These are phyloP conservation scores for Cydia fagiglandana DNA, from an alignment of 1,140 invertebrate species.

Conservation along the genomic window DNA sequence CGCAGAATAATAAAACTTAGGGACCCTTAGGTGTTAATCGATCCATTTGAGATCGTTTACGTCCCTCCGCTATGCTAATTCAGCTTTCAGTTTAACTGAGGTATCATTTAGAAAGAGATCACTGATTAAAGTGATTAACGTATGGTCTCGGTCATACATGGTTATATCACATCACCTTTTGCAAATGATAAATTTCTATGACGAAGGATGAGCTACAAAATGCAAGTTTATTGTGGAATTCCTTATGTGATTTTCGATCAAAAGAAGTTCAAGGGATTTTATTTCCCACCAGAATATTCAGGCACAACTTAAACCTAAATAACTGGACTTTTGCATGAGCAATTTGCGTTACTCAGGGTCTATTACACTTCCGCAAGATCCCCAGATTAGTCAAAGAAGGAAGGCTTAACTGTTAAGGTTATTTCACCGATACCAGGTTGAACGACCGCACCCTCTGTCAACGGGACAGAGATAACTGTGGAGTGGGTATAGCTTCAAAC, in stretches of 20 bases:
- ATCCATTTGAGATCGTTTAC: too few species aligned
- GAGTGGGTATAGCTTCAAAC: neutral
- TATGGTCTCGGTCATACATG: too few species aligned
- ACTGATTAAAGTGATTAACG: too few species aligned
- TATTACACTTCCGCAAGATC: constrained; percentile 22
- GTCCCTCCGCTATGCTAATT: too few species aligned
- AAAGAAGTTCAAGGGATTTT: neutral
- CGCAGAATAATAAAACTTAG: too few species aligned
- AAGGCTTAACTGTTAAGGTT: constrained; percentile 27
- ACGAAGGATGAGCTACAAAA: too few species aligned
- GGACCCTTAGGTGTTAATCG: neutral
- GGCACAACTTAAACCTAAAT: neutral
- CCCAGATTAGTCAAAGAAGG: constrained; percentile 28
- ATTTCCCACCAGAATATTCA: neutral
- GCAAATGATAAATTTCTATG: too few species aligned
- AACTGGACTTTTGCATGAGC: constrained; percentile 1
- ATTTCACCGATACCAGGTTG: constrained; percentile 25
- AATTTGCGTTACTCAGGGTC: constrained; percentile 20
- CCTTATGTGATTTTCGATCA: neutral
- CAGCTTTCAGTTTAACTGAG: too few species aligned
- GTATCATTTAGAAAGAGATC: too few species aligned
- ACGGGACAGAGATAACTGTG: neutral
- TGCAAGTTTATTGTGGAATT: too few species aligned
- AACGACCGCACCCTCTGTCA: constrained; percentile 31
- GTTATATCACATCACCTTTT: too few species aligned